Evolutionary conservation across 2,113 vertebrate species (phyloP).

Genomic region (Dipodomys stephensi): DNA sequence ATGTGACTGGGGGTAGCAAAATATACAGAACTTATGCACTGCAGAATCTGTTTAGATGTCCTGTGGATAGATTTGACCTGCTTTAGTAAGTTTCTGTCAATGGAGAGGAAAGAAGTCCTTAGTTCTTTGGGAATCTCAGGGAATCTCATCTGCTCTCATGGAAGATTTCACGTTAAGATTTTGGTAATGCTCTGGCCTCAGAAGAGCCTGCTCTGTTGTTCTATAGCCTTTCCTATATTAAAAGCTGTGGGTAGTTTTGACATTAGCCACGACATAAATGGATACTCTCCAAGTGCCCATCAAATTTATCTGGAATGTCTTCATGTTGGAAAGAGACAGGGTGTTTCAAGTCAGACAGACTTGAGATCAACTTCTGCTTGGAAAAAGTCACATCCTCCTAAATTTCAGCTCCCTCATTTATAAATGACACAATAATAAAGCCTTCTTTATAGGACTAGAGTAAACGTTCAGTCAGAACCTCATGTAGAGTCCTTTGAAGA

Average conservation of each 20-base stretch:
- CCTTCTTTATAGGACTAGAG: neutral
- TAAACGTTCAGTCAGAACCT: neutral
- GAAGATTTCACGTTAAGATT: neutral
- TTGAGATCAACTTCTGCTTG: neutral
- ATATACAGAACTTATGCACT: neutral
- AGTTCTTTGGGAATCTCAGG: neutral
- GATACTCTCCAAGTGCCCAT: neutral
- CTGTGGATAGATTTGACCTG: neutral
- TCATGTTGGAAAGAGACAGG: neutral
- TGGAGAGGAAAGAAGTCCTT: neutral
- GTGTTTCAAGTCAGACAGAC: neutral
- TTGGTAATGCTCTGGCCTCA: neutral
- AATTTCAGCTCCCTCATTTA: neutral
- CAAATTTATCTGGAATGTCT: neutral
- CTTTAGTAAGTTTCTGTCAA: slow-evolving; percentile 3
- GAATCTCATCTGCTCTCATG: neutral
- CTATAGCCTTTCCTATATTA: neutral
- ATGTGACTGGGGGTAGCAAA: neutral
- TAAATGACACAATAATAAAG: neutral
- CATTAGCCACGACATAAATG: slow-evolving; percentile 3
- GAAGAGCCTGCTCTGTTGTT: neutral
- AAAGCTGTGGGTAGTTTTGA: slow-evolving; percentile 2
- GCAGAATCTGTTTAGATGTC: neutral
- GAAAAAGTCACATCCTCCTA: neutral
- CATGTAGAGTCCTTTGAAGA: neutral